Evolutionary conservation across 2,797 vertebrate genomes (phyloP).

Genomic region (Premnoplex brunnescens): DNA sequence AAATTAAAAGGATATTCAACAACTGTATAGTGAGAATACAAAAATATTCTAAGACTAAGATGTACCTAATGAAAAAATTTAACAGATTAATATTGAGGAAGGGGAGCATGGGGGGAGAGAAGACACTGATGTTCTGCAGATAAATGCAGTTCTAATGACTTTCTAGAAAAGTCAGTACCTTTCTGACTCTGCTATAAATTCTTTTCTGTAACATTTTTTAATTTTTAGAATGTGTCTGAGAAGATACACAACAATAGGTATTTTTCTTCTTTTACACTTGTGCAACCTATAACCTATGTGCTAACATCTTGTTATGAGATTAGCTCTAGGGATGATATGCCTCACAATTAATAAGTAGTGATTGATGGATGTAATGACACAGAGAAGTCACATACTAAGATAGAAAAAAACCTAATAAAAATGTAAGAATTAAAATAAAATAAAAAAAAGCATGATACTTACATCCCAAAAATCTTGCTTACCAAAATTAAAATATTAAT

Average conservation of each 20-base stretch:
- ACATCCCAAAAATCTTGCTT: neutral
- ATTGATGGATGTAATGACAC: neutral
- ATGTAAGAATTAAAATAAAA: neutral
- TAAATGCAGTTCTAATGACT: neutral
- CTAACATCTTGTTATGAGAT: neutral
- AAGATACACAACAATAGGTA: neutral
- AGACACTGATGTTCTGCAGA: neutral
- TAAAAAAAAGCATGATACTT: neutral
- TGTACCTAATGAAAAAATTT: neutral
- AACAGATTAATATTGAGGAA: neutral
- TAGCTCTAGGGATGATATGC: neutral
- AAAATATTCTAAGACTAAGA: neutral
- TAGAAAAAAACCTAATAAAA: neutral
- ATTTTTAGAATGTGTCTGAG: neutral
- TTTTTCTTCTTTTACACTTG: neutral
- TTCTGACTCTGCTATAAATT: neutral
- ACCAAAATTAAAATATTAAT: neutral
- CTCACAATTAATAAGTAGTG: neutral
- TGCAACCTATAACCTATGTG: rapidly evolving
- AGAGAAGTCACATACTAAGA: neutral
- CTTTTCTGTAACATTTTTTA: neutral
- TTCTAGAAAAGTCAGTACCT: neutral
- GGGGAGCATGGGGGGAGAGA: rapidly evolving
- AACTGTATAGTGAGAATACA: neutral
- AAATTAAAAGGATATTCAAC: neutral